Conservation (phyloP, 2,797 vertebrate genomes). For the Megaceryle alcyon region DNA sequence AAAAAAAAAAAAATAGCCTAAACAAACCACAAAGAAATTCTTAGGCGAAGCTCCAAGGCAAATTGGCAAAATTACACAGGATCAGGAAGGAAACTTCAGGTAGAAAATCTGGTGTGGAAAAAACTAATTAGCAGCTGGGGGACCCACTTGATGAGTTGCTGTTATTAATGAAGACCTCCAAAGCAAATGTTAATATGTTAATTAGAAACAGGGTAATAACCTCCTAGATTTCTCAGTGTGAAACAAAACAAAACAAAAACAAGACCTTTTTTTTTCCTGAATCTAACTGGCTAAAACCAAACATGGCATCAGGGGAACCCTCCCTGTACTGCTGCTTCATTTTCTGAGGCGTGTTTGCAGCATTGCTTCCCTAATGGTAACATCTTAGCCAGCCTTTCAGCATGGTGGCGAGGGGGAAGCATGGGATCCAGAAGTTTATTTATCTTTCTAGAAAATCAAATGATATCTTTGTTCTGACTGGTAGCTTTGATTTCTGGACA, state of each 20-base stretch:
- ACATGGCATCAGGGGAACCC: neutral
- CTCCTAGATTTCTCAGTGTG: slow-evolving; percentile 40
- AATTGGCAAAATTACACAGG: neutral
- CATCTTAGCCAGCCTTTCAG: neutral
- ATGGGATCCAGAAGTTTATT: neutral
- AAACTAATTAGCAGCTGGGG: slow-evolving; percentile 25
- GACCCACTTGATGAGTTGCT: slow-evolving; percentile 30
- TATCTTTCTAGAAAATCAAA: neutral
- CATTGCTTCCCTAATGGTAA: neutral
- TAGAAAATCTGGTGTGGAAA: neutral
- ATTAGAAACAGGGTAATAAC: slow-evolving; percentile 58
- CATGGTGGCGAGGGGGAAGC: neutral
- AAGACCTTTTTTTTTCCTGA: neutral
- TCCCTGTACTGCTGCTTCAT: neutral
- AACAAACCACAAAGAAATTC: neutral
- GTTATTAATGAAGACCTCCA: slow-evolving; percentile 55
- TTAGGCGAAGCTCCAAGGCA: neutral
- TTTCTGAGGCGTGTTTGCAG: neutral
- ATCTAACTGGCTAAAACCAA: neutral
- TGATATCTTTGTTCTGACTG: neutral
- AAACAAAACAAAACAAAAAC: slow-evolving; percentile 14
- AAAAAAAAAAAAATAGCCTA: neutral
- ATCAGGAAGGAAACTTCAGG: slow-evolving; percentile 12
- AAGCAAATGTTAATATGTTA: slow-evolving; percentile 62
- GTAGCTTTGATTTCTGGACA: neutral